These are phyloP conservation scores for Alectoris magna DNA, from an alignment of 2,797 vertebrate genomes.

Conservation along the genomic window DNA sequence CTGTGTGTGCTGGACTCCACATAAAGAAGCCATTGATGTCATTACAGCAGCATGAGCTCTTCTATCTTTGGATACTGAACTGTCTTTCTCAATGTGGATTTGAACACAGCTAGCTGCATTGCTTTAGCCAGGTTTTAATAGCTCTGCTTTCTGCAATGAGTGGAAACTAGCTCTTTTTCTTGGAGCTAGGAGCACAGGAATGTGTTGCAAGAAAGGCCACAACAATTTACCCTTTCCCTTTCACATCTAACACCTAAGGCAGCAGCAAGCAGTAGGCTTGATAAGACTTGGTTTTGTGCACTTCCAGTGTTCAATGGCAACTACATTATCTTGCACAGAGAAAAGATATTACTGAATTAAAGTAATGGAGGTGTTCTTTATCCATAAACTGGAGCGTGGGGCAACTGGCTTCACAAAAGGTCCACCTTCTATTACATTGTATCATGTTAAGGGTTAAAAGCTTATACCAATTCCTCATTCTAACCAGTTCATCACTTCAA, in stretches of 20 bases:
- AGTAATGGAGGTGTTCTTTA: not conserved
- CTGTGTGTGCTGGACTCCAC: not conserved
- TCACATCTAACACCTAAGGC: not conserved
- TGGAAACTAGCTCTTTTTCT: not conserved
- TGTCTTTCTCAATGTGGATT: not conserved
- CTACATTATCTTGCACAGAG: not conserved
- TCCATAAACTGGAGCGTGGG: not conserved
- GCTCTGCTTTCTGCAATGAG: not conserved
- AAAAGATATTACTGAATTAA: not conserved
- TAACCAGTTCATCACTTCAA: not conserved
- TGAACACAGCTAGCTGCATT: not conserved
- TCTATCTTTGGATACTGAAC: not conserved
- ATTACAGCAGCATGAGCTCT: not conserved
- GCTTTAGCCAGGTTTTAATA: not conserved
- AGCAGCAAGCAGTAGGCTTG: not conserved
- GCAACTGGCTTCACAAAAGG: not conserved
- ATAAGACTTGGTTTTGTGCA: not conserved
- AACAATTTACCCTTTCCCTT: not conserved
- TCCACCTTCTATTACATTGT: not conserved
- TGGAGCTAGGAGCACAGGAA: not conserved
- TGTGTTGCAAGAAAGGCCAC: not conserved
- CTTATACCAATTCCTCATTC: not conserved
- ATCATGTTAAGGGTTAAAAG: not conserved
- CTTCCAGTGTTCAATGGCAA: not conserved
- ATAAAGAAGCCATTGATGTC: not conserved